A percentile compares a stretch with the other conserved stretches of the same genome.
phyloP scores from a whole-genome alignment of 2,888 invertebrate species.

The Nemapogon koenigi region DNA sequence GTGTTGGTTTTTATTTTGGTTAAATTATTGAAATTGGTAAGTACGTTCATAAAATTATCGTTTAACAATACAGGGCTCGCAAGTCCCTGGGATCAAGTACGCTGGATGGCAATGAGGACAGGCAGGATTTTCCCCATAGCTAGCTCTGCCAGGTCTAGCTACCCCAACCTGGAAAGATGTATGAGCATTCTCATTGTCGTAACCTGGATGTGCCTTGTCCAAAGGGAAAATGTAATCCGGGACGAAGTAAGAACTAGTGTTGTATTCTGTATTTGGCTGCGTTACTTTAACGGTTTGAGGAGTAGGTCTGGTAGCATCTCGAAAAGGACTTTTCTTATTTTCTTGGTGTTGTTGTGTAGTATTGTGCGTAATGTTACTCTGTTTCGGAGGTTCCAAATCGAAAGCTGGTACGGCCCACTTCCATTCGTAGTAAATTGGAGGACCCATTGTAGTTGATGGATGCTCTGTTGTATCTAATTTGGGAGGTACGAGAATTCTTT shows the following conservation, averaged over 20 bases:
- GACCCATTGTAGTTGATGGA: constrained; percentile 62
- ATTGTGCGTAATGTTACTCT: constrained; percentile 36
- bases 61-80: constrained; percentile 68
- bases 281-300: constrained; percentile 26
- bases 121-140: constrained; percentile 65
- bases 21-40: no score
- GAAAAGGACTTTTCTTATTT: constrained; percentile 32
- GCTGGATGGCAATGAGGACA: constrained; percentile 72
- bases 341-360: constrained; percentile 23
- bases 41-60: constrained; percentile 49
- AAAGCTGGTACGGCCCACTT: constrained; percentile 70
- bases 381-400: constrained; percentile 62
- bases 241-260: constrained; percentile 66
- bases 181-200: constrained; percentile 57
- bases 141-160: constrained; percentile 42
- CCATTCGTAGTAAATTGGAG: constrained; percentile 70
- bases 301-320: constrained; percentile 35
- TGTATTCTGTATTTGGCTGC: constrained; percentile 50
- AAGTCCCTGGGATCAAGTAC: constrained; percentile 67
- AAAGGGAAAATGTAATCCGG: constrained; percentile 68
- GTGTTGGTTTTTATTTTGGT: no score
- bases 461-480: constrained; percentile 43
- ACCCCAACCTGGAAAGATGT: constrained; percentile 68
- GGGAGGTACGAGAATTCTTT: constrained; percentile 58
- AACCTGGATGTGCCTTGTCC: constrained; percentile 66